Evolutionary conservation across 2,888 invertebrate genomes (phyloP).

Genomic region (Orthosia gothica): DNA sequence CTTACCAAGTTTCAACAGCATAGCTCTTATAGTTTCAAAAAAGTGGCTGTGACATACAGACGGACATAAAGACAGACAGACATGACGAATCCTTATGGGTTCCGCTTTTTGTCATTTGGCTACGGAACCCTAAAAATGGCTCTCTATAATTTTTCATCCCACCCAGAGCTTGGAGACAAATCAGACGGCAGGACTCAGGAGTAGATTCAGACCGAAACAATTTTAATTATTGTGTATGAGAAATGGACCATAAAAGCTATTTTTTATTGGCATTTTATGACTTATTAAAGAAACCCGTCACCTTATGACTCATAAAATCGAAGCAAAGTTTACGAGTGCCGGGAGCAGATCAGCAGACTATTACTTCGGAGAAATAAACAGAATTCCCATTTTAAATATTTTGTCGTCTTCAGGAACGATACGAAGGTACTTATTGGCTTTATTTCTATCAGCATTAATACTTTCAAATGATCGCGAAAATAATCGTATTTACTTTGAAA

Average conservation of each 20-base stretch:
- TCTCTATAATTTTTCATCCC: not conserved
- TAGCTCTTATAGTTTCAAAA: no score
- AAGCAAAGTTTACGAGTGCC: constrained; percentile 42
- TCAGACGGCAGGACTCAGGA: not conserved
- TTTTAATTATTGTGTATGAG: constrained; percentile 49
- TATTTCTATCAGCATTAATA: constrained; percentile 79
- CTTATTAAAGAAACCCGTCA: constrained; percentile 53
- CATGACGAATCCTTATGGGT: no score
- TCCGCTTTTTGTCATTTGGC: no score
- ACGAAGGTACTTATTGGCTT: constrained; percentile 59
- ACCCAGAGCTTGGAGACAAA: constrained; percentile 15
- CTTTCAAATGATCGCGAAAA: constrained; percentile 82
- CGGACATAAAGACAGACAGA: no score
- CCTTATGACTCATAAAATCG: constrained; percentile 42
- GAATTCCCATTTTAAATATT: constrained; percentile 45
- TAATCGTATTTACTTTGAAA: constrained; percentile 86
- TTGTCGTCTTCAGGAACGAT: constrained; percentile 51
- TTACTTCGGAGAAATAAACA: constrained; percentile 41
- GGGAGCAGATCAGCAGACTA: constrained; percentile 19
- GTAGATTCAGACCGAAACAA: constrained; percentile 31
- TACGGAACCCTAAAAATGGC: no score
- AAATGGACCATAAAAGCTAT: constrained; percentile 55
- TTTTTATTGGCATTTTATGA: constrained; percentile 54
- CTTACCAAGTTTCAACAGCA: no score
- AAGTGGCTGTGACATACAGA: no score